phyloP scores from a whole-genome alignment of 2,113 vertebrate species.

The Desmodus rotundus region DNA sequence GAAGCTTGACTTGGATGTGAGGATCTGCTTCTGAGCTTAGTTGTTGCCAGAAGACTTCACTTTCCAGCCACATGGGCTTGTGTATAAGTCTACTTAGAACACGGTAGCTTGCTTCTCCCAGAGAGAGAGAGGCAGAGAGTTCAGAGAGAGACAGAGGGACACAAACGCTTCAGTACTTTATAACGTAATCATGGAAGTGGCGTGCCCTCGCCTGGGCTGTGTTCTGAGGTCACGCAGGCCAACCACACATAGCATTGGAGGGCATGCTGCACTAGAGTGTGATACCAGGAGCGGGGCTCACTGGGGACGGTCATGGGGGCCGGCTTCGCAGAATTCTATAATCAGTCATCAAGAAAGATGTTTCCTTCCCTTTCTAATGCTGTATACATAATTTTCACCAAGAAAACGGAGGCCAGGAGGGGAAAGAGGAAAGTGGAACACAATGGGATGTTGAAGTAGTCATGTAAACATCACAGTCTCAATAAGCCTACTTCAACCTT shows the following conservation, averaged over 20 bases:
- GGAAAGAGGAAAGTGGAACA: background rate
- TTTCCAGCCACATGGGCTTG: background rate
- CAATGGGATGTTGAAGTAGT: background rate
- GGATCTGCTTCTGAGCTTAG: background rate
- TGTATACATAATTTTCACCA: background rate
- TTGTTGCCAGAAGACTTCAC: background rate
- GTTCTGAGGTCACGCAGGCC: background rate
- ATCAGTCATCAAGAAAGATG: background rate
- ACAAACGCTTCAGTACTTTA: background rate
- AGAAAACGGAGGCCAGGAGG: background rate
- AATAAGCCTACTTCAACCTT: background rate
- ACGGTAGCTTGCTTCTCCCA: background rate
- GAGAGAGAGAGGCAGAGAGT: background rate
- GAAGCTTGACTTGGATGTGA: background rate
- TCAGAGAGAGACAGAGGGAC: background rate
- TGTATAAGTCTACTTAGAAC: background rate
- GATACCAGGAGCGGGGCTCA: background rate
- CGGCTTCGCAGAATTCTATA: background rate
- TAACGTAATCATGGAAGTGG: background rate
- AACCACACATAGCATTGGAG: background rate
- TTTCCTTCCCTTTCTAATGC: background rate
- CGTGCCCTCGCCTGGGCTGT: background rate
- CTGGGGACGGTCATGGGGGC: background rate
- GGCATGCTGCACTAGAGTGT: background rate
- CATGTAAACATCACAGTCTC: background rate